Base-by-base conservation (phyloP, 2,113 vertebrate genomes). In the Pedionomus torquatus region DNA sequence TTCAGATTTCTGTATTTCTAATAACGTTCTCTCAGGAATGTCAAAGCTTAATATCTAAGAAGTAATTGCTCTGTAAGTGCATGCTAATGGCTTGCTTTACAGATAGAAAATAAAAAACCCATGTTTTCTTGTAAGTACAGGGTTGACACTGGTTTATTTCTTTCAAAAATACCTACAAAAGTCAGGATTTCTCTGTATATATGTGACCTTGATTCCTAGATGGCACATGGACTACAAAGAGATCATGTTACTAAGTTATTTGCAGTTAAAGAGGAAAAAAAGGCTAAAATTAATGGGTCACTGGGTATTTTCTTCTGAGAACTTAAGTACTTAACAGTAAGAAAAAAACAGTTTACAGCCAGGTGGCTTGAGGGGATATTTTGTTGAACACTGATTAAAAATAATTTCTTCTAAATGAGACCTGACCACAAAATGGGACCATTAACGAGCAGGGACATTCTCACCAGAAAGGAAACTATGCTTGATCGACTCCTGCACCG, bases 321-420 rank as follows among this genome's bases (percentile, higher is more conserved):
- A 98, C 93, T 96, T 98, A 97, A 98, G 97, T 97, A 96, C 97
- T 98, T 98, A 98, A 97, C 96, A 97, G 96, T 97, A 97, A 96
- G 93, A 89, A 95, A 96, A 95, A 93, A 96, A 66, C 90, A 95
- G 96, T 98, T 98, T 98, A 98, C 95, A 97, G 97, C 97, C 97
- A 98, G 98, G 98, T 98, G 97, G 98, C 98, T 98, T 97, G 96
- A 97, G 98, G 98, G 98, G 97, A 97, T 98, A 98, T 98, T 98
- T 98, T 98, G 97, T 96, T 97, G 97, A 98, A 98, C 93, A 95
- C 97, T 98, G 98, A 98, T 98, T 98, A 98, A 98, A 98, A 98
- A 98, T 98, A 98, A 98, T 98, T 98, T 98, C 98, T 98, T 98
- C 98, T 98, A 98, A 98, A 98, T 98, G 98, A 98, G 98, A 98